Base-by-base conservation (phyloP, 2,113 vertebrate genomes). In the Eolophus roseicapilla region DNA sequence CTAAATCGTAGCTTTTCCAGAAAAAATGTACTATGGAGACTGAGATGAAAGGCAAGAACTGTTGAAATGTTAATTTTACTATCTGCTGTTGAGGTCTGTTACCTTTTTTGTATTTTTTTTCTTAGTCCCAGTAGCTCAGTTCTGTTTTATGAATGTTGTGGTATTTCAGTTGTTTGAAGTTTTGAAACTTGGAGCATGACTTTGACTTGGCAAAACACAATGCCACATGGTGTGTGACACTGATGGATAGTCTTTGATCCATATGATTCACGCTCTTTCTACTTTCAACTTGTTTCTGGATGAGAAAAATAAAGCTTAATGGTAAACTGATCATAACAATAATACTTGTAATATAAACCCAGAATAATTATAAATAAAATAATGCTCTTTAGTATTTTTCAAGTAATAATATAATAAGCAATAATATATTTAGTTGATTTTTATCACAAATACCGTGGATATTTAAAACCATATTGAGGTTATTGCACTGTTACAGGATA, bases 51-150 rank as follows among this genome's bases (percentile, higher is more conserved):
- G 98, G 98, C 97, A 98, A 97, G 97, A 99, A 98, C 98, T 99
- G 98, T 99, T 99, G 99, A 99, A 99, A 99, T 99, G 99, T 99
- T 99, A 99, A 99, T 99, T 99, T 99, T 98, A 98, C 99, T 99
- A 98, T 99, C 99, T 99, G 98, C 98, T 99, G 98, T 99, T 98
- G 98, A 99, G 98, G 98, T 98, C 98, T 98, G 98, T 98, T 99
- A 99, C 98, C 98, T 99, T 99, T 97, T 98, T 98, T 98, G 96
- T 97, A 93, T 98, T 97, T 98, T 97, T 97, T 97, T 97, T 96
- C 97, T 96, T 97, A 98, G 98, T 99, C 99, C 99, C 99, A 99
- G 98, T 98, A 98, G 98, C 98, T 99, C 98, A 98, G 98, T 98
- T 99, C 98, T 99, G 98, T 99, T 99, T 99, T 99, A 98, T 99